Conservation (phyloP, 2,888 invertebrate species). For the Leucophora obtusa region DNA sequence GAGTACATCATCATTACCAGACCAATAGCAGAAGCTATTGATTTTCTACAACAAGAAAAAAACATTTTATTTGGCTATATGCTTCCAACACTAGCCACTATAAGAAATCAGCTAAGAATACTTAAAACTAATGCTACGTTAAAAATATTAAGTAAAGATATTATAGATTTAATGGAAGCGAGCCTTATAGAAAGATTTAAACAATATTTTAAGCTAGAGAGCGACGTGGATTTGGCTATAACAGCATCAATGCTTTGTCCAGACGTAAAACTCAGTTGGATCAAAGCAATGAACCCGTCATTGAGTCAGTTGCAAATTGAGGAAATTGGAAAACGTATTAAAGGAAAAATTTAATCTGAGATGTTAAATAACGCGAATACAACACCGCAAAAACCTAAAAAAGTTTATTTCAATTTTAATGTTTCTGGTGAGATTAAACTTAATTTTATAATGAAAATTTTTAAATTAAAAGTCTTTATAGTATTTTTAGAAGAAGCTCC, state of each 20-base stretch:
- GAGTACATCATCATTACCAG: too few relatives aligned
- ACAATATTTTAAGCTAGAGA: neutral
- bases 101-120: neutral
- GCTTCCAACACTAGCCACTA: neutral
- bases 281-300: neutral
- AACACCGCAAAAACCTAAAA: neutral
- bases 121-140: neutral
- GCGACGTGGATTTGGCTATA: too few relatives aligned
- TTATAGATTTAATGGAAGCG: neutral
- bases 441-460: neutral
- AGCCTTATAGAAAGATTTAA: neutral
- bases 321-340: neutral
- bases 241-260: neutral
- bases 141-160: neutral
- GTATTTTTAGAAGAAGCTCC: neutral
- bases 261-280: neutral
- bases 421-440: neutral
- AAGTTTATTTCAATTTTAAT: neutral
- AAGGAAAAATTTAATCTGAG: neutral
- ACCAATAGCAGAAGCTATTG: too few relatives aligned
- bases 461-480: neutral
- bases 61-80: neutral
- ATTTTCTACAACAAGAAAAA: too few relatives aligned
- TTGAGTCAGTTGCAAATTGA: neutral
- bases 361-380: neutral